Base-by-base conservation (phyloP, 2,113 vertebrate genomes). In the Elgaria multicarinata region DNA sequence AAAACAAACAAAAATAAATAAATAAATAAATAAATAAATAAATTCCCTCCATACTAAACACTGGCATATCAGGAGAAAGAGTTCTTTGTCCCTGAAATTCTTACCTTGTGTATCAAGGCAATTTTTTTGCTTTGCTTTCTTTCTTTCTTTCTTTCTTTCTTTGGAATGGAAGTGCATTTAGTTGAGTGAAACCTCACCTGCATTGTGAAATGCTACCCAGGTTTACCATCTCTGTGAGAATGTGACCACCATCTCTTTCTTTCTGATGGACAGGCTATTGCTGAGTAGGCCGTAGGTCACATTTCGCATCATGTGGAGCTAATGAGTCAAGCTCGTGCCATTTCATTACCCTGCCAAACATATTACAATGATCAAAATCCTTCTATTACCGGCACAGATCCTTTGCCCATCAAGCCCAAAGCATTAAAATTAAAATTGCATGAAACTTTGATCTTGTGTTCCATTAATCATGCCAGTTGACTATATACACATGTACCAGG, bases 361-460 rank as follows among this genome's bases (percentile, higher is more conserved):
- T 94, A 91, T 95, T 94, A 89, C 53, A 95, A 92, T 84, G 81
- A 87, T 66, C 83, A 93, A 72, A 71, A 94, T 91, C 93, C 13
- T 82, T 95, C 94, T 90, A 89, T 95, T 94, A 93, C 89, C 77
- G 71, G 82, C 88, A 85, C 75, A 93, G 92, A 90, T 67, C 76
- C 92, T 93, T 91, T 92, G 71, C 91, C 92, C 84, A 94, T 94
- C 69, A 95, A 92, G 72, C 91, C 72, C 72, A 90, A 92, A 95
- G 83, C 90, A 92, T 91, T 81, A 93, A 96, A 96, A 95, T 94
- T 95, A 94, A 96, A 95, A 76, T 94, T 96, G 85, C 82, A 91
- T 91, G 79, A 96, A 95, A 94, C 91, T 85, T 95, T 96, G 89
- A 92, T 96, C 93, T 93, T 84, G 46, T 95, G 95, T 92, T 87